Evolutionary conservation across 2,797 vertebrate species (phyloP).

Genomic region (Paguma larvata): DNA sequence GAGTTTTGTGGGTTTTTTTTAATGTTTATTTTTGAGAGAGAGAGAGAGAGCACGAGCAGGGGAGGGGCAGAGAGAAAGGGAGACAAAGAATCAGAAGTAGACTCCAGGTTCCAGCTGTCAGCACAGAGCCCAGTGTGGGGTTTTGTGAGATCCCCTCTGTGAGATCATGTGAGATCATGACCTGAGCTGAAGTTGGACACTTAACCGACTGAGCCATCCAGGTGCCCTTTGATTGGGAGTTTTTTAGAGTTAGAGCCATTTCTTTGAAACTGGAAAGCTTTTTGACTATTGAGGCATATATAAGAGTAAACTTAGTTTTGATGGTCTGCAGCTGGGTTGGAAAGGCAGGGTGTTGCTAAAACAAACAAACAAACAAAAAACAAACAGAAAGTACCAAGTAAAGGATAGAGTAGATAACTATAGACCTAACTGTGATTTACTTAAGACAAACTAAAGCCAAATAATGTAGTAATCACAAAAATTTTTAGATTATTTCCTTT

Average conservation of each 20-base stretch:
- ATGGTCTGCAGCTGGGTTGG: neutral
- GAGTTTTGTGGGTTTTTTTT: neutral
- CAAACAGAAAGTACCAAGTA: neutral
- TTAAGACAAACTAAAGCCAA: neutral
- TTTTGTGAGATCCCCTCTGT: too few relatives aligned
- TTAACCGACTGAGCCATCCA: too few relatives aligned
- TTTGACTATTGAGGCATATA: neutral
- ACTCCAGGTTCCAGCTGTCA: too few relatives aligned
- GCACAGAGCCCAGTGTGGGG: too few relatives aligned
- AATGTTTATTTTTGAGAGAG: too few relatives aligned
- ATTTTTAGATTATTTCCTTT: constrained; percentile 11
- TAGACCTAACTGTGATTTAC: neutral
- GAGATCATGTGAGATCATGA: too few relatives aligned
- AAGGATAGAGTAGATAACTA: neutral
- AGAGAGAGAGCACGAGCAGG: too few relatives aligned
- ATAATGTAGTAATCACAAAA: neutral
- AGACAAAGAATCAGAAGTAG: too few relatives aligned
- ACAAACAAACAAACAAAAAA: neutral
- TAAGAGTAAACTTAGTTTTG: neutral
- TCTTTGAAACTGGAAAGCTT: constrained; percentile 20
- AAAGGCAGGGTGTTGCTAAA: neutral
- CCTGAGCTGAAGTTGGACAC: too few relatives aligned
- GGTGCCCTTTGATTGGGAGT: neutral
- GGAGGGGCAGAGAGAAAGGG: too few relatives aligned
- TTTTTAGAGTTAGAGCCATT: neutral